Evolutionary conservation across 2,888 invertebrate genomes (phyloP).

Genomic region (Blera fallax): DNA sequence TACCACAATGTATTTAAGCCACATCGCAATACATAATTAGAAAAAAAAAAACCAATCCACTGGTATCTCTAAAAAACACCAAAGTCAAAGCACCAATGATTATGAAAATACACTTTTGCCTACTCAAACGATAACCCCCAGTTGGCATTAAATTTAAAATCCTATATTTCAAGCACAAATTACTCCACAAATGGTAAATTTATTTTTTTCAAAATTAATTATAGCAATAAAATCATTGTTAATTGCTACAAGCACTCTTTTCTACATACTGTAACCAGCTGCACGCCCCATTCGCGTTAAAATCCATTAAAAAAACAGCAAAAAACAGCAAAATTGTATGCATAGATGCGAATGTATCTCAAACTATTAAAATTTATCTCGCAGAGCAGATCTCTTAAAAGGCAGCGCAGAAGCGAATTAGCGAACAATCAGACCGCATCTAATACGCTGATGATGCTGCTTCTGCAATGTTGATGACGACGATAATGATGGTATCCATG

Average conservation of each 20-base stretch:
- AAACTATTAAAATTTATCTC: constrained; percentile 65
- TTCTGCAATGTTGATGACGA: constrained; percentile 44
- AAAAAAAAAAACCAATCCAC: too few species aligned
- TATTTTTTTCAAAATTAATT: constrained; percentile 7
- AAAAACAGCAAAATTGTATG: not conserved
- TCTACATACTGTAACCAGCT: not conserved
- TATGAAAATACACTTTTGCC: not conserved
- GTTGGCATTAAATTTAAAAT: not conserved
- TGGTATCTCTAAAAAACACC: not conserved
- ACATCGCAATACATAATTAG: not conserved
- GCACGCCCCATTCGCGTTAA: constrained; percentile 20
- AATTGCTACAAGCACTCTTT: not conserved
- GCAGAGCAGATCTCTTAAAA: constrained; percentile 49
- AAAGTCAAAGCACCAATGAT: constrained; percentile 33
- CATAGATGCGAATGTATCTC: constrained; percentile 26
- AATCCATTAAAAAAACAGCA: constrained; percentile 2
- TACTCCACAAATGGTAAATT: not conserved
- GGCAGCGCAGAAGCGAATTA: constrained; percentile 56
- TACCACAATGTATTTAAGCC: not conserved
- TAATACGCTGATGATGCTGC: constrained; percentile 58
- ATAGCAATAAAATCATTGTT: constrained; percentile 31
- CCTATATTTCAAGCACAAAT: not conserved
- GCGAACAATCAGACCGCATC: constrained; percentile 69
- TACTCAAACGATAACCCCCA: constrained; percentile 21
- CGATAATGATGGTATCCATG: constrained; percentile 54